These are phyloP conservation scores for Anas flavirostris DNA, from an alignment of 2,797 vertebrate genomes.

Conservation along the genomic window DNA sequence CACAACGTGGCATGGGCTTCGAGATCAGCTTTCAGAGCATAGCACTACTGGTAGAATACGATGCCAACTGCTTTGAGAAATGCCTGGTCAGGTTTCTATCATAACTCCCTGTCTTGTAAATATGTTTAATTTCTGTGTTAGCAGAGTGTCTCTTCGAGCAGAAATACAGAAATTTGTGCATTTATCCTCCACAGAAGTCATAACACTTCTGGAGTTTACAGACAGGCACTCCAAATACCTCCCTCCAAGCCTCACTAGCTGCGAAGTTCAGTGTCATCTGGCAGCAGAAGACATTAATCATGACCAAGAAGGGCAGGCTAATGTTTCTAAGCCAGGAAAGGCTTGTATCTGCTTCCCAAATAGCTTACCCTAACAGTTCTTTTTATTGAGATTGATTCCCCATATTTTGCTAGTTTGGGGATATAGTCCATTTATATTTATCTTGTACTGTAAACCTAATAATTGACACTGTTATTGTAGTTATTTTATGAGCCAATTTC, in stretches of 20 bases:
- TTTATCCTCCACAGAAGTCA: slow-evolving; percentile 37
- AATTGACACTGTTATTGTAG: slow-evolving; percentile 61
- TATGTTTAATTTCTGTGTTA: slow-evolving; percentile 46
- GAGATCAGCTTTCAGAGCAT: not conserved
- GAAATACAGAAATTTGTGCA: slow-evolving; percentile 28
- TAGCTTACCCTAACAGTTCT: slow-evolving; percentile 69
- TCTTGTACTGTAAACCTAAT: slow-evolving; percentile 66
- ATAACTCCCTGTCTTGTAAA: slow-evolving; percentile 42
- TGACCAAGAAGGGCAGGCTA: slow-evolving; percentile 34
- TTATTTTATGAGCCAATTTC: slow-evolving; percentile 63
- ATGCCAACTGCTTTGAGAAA: slow-evolving; percentile 30
- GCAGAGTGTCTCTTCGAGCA: slow-evolving; percentile 18
- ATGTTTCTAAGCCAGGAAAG: slow-evolving; percentile 53
- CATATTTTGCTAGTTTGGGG: slow-evolving; percentile 58
- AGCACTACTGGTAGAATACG: not conserved
- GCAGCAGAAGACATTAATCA: slow-evolving; percentile 60
- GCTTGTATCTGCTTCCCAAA: slow-evolving; percentile 62
- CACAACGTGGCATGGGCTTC: not conserved
- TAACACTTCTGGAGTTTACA: not conserved
- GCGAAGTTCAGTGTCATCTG: slow-evolving; percentile 35
- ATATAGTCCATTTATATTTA: slow-evolving; percentile 67
- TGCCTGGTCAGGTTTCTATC: slow-evolving; percentile 4
- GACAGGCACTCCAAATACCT: slow-evolving; percentile 44
- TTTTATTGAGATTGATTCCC: slow-evolving; percentile 74
- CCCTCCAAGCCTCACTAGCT: slow-evolving; percentile 15